Percentiles rank a stretch among this genome's conserved stretches.
Conservation (phyloP, 1,140 invertebrate genomes). For the Phocides pigmalion region DNA sequence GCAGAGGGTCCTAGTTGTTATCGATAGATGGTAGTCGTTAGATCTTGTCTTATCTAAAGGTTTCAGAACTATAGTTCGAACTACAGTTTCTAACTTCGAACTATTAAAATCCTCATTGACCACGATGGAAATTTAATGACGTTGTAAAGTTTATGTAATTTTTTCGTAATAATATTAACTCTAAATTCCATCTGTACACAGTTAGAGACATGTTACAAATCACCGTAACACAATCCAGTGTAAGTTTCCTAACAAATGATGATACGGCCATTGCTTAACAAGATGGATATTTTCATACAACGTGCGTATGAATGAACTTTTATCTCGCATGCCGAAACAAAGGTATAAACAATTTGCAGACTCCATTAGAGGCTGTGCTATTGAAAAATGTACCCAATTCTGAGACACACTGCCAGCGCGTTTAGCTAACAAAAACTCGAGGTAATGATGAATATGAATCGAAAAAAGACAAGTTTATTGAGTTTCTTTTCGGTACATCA, state of each 20-base stretch:
- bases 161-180: not conserved
- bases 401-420: slow-evolving; percentile 35
- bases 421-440: slow-evolving; percentile 10
- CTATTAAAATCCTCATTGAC: too few species aligned
- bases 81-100: too few species aligned
- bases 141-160: too few species aligned
- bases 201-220: slow-evolving; percentile 8
- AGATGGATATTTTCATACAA: slow-evolving; percentile 67
- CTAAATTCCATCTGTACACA: slow-evolving; percentile 3
- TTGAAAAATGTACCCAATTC: slow-evolving; percentile 50
- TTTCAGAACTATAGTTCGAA: too few species aligned
- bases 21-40: too few species aligned
- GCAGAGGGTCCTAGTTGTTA: too few species aligned
- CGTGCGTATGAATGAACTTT: slow-evolving; percentile 61
- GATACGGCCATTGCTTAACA: slow-evolving; percentile 65
- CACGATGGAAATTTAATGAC: too few species aligned
- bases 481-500: too few species aligned
- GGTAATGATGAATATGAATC: too few species aligned
- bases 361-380: slow-evolving; percentile 57
- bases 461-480: too few species aligned
- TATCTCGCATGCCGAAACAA: slow-evolving; percentile 64
- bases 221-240: slow-evolving; percentile 20
- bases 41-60: too few species aligned
- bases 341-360: slow-evolving; percentile 70
- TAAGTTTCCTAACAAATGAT: slow-evolving; percentile 62